phyloP scores from a whole-genome alignment of 1,140 invertebrate genomes.

The Drosophila albomicans region DNA sequence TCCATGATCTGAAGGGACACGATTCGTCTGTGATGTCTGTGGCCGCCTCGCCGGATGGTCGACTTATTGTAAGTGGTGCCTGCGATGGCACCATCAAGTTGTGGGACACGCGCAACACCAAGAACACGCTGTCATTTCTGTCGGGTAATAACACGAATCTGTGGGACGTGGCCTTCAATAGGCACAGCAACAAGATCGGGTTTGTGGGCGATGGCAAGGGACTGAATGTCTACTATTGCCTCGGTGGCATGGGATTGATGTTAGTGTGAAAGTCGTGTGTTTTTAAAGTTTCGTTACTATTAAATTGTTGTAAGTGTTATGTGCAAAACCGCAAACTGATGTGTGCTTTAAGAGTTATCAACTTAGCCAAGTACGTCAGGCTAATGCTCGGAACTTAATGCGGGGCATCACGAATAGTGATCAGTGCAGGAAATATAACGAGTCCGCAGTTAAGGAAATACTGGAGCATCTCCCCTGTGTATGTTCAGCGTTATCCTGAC shows the following conservation, averaged over 20 bases:
- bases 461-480: too few relatives aligned
- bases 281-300: neutral
- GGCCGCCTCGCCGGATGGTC: slow-evolving; percentile 18
- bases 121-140: slow-evolving; percentile 1
- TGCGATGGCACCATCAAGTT: slow-evolving; percentile 31
- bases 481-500: too few relatives aligned
- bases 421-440: too few relatives aligned
- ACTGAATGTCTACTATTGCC: slow-evolving; percentile 28
- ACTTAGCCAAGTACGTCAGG: too few relatives aligned
- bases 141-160: slow-evolving; percentile 15
- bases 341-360: too few relatives aligned
- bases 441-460: too few relatives aligned
- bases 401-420: too few relatives aligned
- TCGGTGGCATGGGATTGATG: slow-evolving; percentile 27
- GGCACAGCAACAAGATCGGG: slow-evolving; percentile 23
- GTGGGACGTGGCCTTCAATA: slow-evolving; percentile 45
- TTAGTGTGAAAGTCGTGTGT: slow-evolving; percentile 10
- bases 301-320: slow-evolving; percentile 35
- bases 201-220: slow-evolving; percentile 42
- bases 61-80: slow-evolving; percentile 19
- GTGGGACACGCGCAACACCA: slow-evolving; percentile 31
- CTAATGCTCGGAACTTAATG: too few relatives aligned
- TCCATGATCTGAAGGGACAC: slow-evolving; percentile 15
- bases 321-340: too few relatives aligned
- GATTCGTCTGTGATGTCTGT: slow-evolving; percentile 20